Conservation (phyloP, 2,888 invertebrate species). For the Endotricha flammealis region DNA sequence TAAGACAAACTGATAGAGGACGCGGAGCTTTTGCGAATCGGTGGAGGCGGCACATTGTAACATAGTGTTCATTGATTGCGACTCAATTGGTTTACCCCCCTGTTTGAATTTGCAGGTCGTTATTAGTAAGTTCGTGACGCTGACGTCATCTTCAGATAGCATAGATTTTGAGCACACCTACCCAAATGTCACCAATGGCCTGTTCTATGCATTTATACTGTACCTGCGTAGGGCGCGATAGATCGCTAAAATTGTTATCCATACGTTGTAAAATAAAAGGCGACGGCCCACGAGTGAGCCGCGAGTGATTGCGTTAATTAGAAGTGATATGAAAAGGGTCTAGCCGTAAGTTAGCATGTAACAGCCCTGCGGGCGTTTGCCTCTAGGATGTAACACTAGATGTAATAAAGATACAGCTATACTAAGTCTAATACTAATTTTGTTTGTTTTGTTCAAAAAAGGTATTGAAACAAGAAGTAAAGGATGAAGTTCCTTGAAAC, state of each 20-base stretch:
- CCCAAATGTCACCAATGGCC: slow-evolving; percentile 51
- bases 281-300: slow-evolving; percentile 8
- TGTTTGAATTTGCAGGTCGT: slow-evolving; percentile 79
- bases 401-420: slow-evolving; percentile 71
- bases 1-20: neutral
- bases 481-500: slow-evolving; percentile 84
- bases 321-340: slow-evolving; percentile 51
- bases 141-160: slow-evolving; percentile 57
- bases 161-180: slow-evolving; percentile 55
- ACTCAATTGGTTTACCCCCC: slow-evolving; percentile 63
- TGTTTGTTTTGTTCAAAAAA: slow-evolving; percentile 91
- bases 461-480: slow-evolving; percentile 90
- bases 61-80: too few relatives aligned
- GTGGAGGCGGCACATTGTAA: neutral
- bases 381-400: slow-evolving; percentile 69
- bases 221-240: slow-evolving; percentile 49
- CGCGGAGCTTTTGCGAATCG: neutral
- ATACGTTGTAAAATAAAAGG: slow-evolving; percentile 8
- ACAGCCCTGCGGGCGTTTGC: slow-evolving; percentile 47
- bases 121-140: slow-evolving; percentile 72
- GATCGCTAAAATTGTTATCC: slow-evolving; percentile 8
- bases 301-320: slow-evolving; percentile 27
- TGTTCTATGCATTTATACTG: slow-evolving; percentile 59
- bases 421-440: slow-evolving; percentile 82
- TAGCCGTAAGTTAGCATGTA: slow-evolving; percentile 63